Evolutionary conservation across 1,140 invertebrate genomes (phyloP), one percentile per base, ranked within the genome.

Genomic region (Drosophila tristis): DNA sequence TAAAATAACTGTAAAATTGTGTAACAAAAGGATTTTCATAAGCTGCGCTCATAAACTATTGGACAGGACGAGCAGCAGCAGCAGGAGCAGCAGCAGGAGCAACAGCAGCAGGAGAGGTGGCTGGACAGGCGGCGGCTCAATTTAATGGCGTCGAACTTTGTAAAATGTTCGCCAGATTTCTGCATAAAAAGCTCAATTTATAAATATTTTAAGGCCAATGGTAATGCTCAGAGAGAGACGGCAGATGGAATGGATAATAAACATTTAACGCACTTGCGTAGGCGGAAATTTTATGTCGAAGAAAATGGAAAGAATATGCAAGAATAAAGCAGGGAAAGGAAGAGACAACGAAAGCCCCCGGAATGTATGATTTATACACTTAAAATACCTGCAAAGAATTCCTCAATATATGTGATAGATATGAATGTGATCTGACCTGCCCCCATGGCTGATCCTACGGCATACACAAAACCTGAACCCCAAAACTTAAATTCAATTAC

Each of bases 21-120:
- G 84, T 89, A 87, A 87, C 84, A 82, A 87, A 86, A 86, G 81
- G 81, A 86, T 86, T 86, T 86, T 86, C 79, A 87, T 87, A 82
- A 87, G 78, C 84, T 87, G 48, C 63, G 73, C 75, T 82, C 79
- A 82, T 87, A 87, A 86, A 86, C 81, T 87, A 86, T 86, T 87
- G 74, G 67, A 39, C 23, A n/a, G 39, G 20, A 16, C n/a, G 13
- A 15, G 29, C 15, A 43, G 29, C 11, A 43, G 16, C 0, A 13
- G 31, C 8, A 39, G 39, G n/a, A 35, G 26, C 31, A 26, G 20
- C 20, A 29, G 42, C 35, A 43, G 29, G 20, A 55, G 29, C n/a
- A 5, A 23, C 29, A 16, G 50, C 11, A 15, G 35, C 20, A 31
- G 13, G 16, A 15, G 48, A 3, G 11, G 42, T 13, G 16, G 20